Conservation (phyloP, 2,888 invertebrate species). For the Dryobotodes eremita region DNA sequence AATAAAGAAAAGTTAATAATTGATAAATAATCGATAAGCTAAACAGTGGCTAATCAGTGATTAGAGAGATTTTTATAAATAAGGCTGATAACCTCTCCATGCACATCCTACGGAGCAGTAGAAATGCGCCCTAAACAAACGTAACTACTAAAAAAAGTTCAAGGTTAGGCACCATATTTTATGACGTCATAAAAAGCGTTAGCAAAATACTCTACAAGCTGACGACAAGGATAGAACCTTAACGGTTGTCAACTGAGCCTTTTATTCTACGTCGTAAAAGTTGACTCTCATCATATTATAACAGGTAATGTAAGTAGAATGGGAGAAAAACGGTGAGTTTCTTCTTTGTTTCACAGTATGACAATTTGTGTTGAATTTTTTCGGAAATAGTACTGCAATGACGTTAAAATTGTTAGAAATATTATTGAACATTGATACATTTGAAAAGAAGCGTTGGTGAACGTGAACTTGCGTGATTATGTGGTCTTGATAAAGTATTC, state of each 20-base stretch:
- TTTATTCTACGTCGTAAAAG: slow-evolving; percentile 58
- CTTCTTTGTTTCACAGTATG: slow-evolving; percentile 1
- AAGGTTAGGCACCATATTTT: slow-evolving; percentile 41
- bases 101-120: neutral
- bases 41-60: no score
- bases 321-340: neutral
- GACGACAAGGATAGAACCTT: slow-evolving; percentile 49
- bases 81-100: no score
- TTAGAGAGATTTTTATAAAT: no score
- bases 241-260: slow-evolving; percentile 52
- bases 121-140: slow-evolving; percentile 7
- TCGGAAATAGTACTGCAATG: neutral
- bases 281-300: slow-evolving; percentile 45
- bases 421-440: neutral
- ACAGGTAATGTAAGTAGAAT: slow-evolving; percentile 31
- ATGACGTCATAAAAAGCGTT: slow-evolving; percentile 44
- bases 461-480: neutral
- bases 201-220: slow-evolving; percentile 52
- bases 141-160: slow-evolving; percentile 11
- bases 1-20: no score
- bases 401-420: neutral
- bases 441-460: neutral
- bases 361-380: neutral
- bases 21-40: no score
- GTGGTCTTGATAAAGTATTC: neutral